phyloP scores from a whole-genome alignment of 2,888 invertebrate species.

The Drosophila hamatofila region DNA sequence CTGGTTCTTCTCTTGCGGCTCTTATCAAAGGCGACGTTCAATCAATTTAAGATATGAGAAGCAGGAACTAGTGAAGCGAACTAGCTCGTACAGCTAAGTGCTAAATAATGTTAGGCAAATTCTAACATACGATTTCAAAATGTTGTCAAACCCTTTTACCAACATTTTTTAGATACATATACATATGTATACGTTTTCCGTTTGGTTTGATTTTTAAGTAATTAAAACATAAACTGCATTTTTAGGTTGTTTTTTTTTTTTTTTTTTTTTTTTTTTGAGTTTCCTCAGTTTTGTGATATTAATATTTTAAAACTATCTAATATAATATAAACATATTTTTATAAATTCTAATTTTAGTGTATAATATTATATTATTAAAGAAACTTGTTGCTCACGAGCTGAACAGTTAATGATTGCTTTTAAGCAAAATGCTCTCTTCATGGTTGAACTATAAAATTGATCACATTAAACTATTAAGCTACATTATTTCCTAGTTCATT shows the following conservation, averaged over 20 bases:
- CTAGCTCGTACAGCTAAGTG: conserved; percentile 47
- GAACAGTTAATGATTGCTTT: too few relatives aligned
- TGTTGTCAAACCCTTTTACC: conserved; percentile 11
- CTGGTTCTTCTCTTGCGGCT: conserved; percentile 1
- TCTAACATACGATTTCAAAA: neutral
- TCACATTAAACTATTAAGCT: too few relatives aligned
- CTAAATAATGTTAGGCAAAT: conserved; percentile 48
- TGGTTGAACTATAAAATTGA: too few relatives aligned
- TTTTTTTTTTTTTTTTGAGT: too few relatives aligned
- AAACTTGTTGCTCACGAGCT: too few relatives aligned
- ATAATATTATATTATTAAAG: too few relatives aligned
- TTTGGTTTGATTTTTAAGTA: conserved; percentile 24
- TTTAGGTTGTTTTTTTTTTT: neutral
- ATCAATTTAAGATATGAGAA: conserved; percentile 39
- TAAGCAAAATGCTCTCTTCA: too few relatives aligned
- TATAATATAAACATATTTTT: too few relatives aligned
- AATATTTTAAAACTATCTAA: too few relatives aligned
- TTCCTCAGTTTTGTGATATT: too few relatives aligned
- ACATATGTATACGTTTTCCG: neutral
- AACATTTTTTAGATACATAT: conserved; percentile 5
- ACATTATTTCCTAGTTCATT: too few relatives aligned
- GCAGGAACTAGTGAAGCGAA: neutral
- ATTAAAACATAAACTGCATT: neutral
- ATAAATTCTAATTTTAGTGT: too few relatives aligned
- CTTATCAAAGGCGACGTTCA: conserved; percentile 40